Evolutionary conservation across 1,140 invertebrate genomes (phyloP), one percentile per base, ranked within the genome.

Genomic region (Argopecten irradians): DNA sequence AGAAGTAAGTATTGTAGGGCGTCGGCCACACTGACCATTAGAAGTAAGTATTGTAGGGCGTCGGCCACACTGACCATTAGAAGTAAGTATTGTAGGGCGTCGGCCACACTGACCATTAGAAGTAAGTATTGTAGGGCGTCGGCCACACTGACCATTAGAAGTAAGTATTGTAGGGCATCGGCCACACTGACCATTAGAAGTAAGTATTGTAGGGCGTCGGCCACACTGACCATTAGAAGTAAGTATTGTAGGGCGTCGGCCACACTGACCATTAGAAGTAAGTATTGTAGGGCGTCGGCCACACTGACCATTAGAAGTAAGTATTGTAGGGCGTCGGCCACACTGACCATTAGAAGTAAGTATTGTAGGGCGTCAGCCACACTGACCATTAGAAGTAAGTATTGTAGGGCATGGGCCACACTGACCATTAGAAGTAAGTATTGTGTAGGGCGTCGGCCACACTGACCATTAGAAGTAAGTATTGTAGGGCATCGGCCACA

Each of bases 1-100:
- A 98, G 99, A 96, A 97, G 97, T 97, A 88, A 89, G 86, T 89
- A 39, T 35, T 83, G 85, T 34, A 55, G 84, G n/a, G 46, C 85
- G 5, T 46, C 8, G 13, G 5, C 5, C 5, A 39, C 14, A n/a
- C n/a, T n/a, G n/a, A n/a, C 36, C 36, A 39, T 39, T 39, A 39
- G 13, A 39, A 8, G 36, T 39, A 39, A 39, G 36, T 39, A 39
- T 13, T 5, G 36, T 5, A 39, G 13, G 13, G 5, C 13, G 36
- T 39, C 36, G 13, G 5, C 5, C 13, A 13, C 13, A 39, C 5
- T 5, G 13, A 13, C 36, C 36, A 8, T 89, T 35, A 28, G 8
- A 34, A 28, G n/a, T 83, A 32, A 36, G 35, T 22, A 32, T 5
- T 8, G 36, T 8, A 39, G 13, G 5, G 5, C 5, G 36, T 8